Conservation (phyloP, 2,113 vertebrate genomes). For the Lamprotornis superbus region DNA sequence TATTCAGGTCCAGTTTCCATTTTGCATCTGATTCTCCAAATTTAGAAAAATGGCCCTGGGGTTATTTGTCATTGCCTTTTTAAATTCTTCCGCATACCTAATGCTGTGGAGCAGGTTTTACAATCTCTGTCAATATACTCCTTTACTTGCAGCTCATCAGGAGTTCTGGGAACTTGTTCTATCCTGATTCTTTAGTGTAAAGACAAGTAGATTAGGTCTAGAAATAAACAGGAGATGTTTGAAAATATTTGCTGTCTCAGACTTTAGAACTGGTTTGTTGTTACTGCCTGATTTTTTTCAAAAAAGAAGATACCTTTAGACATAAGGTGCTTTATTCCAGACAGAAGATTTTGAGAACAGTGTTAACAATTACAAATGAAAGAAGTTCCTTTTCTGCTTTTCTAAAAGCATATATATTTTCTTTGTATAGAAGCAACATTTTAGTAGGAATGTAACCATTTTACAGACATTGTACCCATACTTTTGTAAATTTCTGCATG, state of each 20-base stretch:
- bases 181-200: not conserved
- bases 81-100: not conserved
- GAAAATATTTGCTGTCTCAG: not conserved
- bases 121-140: not conserved
- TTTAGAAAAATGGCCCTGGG: not conserved
- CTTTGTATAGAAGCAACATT: not conserved
- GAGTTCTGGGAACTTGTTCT: conserved; percentile 18
- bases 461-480: not conserved
- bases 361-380: not conserved
- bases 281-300: not conserved
- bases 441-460: not conserved
- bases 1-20: not conserved
- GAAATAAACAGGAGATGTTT: not conserved
- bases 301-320: not conserved
- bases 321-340: not conserved
- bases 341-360: not conserved
- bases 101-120: conserved; percentile 42
- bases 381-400: not conserved
- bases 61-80: conserved; percentile 31
- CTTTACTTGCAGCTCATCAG: not conserved
- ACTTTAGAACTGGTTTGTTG: not conserved
- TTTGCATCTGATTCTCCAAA: not conserved
- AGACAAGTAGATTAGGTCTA: not conserved
- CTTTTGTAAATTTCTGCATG: not conserved
- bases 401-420: not conserved